A percentile compares a stretch with the other conserved stretches of the same genome.
Evolutionary conservation across 1,140 invertebrate species (phyloP).

Genomic region (Rhizoglyphus robini): DNA sequence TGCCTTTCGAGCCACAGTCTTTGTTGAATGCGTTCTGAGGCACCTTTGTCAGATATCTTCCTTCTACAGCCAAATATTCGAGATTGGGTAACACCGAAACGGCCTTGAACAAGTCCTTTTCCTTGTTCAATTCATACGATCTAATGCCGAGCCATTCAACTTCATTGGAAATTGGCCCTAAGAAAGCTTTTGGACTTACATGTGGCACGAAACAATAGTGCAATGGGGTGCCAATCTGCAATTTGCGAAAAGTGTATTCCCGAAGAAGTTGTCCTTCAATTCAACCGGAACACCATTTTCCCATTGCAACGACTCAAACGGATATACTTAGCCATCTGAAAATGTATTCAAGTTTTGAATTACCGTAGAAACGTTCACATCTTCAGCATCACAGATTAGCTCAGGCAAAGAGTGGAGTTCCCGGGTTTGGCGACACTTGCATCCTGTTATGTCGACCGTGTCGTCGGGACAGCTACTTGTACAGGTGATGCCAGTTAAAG

Average conservation of each 20-base stretch:
- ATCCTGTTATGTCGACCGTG: neutral
- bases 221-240: neutral
- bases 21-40: too few relatives aligned
- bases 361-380: neutral
- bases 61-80: constrained; percentile 3
- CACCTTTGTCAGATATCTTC: neutral
- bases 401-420: neutral
- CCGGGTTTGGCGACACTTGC: neutral
- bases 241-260: neutral
- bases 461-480: constrained; percentile 8
- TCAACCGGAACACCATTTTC: neutral
- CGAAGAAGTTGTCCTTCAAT: constrained; percentile 6
- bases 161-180: neutral
- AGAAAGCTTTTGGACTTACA: constrained; percentile 3
- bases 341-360: neutral
- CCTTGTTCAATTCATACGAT: neutral
- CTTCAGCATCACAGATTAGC: neutral
- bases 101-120: neutral
- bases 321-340: neutral
- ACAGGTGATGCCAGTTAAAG: too few relatives aligned
- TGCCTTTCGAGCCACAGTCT: too few relatives aligned
- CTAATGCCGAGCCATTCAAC: neutral
- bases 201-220: neutral
- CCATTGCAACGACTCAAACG: neutral
- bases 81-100: neutral